Evolutionary conservation across 1,140 invertebrate species (phyloP).

Genomic region (Piezodorus guildinii): DNA sequence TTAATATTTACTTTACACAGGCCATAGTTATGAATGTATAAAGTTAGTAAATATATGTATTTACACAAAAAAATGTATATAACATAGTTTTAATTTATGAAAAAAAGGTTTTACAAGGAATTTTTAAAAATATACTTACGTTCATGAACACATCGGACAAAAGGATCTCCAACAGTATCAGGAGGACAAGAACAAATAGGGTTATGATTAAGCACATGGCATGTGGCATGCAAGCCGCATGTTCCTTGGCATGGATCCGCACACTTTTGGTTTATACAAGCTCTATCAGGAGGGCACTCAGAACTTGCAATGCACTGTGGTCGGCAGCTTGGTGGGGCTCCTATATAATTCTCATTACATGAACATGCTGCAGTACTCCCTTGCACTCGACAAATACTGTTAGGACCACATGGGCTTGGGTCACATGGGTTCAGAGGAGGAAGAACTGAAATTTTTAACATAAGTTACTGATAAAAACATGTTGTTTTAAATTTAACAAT

Average conservation of each 20-base stretch:
- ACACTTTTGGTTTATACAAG: constrained; percentile 71
- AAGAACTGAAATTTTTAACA: constrained; percentile 30
- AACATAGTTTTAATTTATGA: too few relatives aligned
- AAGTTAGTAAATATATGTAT: too few relatives aligned
- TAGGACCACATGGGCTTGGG: constrained; percentile 67
- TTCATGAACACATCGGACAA: constrained; percentile 56
- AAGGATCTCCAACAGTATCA: constrained; percentile 67
- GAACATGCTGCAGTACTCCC: constrained; percentile 66
- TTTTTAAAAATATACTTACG: too few relatives aligned
- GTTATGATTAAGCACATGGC: constrained; percentile 70
- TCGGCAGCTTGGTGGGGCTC: constrained; percentile 60
- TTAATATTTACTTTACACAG: too few relatives aligned
- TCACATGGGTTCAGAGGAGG: constrained; percentile 55
- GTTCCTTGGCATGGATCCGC: constrained; percentile 66
- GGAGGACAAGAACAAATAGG: constrained; percentile 71
- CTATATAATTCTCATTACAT: constrained; percentile 60
- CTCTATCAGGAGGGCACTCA: constrained; percentile 56
- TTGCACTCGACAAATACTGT: constrained; percentile 59
- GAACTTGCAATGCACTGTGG: constrained; percentile 69
- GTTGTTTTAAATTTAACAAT: background rate
- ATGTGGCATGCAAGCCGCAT: constrained; percentile 65
- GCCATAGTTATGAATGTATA: too few relatives aligned
- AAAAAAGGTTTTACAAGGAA: too few relatives aligned
- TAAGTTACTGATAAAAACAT: background rate
- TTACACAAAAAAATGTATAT: too few relatives aligned